Evolutionary conservation across 53 echinoderm and acorn worm genomes (phyloP), one percentile per base, ranked within the genome.

Genomic region (Actinopyga echinites): DNA sequence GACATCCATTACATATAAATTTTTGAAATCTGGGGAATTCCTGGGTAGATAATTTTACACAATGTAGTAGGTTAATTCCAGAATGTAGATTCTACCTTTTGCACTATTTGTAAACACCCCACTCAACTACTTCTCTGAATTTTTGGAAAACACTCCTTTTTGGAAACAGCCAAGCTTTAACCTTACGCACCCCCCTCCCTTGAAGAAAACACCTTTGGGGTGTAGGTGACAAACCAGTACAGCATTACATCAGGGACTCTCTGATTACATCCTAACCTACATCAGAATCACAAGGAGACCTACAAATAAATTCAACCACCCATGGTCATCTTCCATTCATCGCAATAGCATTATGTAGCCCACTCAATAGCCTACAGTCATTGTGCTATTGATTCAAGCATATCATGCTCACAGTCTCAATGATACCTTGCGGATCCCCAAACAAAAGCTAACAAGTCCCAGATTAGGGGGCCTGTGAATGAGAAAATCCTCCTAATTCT

Each of bases 361-460:
- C 21, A 36, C 34, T 68, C 68, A 68, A 36, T 68, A 68, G 38
- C 68, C 68, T 38, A n/a, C 68, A 68, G 68, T 68, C 68, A 68
- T 68, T 68, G 68, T 68, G 31, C 37, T 38, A 68, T 36, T 36
- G 68, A 34, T 36, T 17, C 34, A 38, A 68, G 38, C 68, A 68
- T 38, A 68, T 38, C 34, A 36, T n/a, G 8, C 68, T 68, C n/a
- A 22, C 34, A 37, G 38, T 68, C 35, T 20, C 68, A 68, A 68
- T 68, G 68, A 68, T 37, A 68, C 68, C 68, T 38, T 68, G 34
- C 32, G 22, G 12, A 22, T 17, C 22, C 35, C n/a, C 68, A 37
- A 38, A 68, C 68, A 68, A 68, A 37, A 68, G 34, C 38, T 68
- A 34, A 68, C 68, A 68, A 68, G 34, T 68, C 68, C 68, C 68